These are phyloP conservation scores for Odobenus rosmarus DNA, from an alignment of 2,113 vertebrate genomes.

Conservation along the genomic window DNA sequence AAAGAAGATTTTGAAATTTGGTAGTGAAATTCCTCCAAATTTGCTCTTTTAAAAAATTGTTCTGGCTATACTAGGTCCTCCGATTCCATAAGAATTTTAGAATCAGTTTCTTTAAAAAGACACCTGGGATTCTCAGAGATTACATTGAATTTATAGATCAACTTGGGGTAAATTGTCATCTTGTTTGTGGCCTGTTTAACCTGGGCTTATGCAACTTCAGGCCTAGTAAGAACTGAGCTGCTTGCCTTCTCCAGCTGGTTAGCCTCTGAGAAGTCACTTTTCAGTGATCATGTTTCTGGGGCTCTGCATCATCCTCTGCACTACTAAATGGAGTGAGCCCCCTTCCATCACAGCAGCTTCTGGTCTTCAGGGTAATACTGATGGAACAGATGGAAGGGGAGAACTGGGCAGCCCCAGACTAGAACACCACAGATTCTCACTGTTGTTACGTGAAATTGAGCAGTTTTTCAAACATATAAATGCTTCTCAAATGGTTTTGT, in stretches of 20 bases:
- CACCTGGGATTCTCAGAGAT: neutral
- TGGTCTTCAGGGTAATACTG: neutral
- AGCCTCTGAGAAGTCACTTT: neutral
- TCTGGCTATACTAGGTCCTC: neutral
- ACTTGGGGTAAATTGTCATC: neutral
- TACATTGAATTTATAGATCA: neutral
- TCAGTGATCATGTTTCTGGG: neutral
- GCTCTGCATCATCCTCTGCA: neutral
- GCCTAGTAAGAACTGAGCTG: neutral
- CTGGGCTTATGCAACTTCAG: neutral
- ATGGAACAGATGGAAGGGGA: neutral
- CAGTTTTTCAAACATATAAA: neutral
- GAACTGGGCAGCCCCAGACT: neutral
- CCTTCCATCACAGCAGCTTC: neutral
- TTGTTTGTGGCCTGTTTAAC: neutral
- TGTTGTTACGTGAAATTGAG: neutral
- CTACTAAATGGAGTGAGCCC: neutral
- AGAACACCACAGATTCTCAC: neutral
- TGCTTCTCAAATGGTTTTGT: constrained; percentile 6
- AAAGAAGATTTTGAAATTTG: neutral
- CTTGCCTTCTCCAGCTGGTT: neutral
- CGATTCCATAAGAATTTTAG: neutral
- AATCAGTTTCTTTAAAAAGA: neutral
- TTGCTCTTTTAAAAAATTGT: neutral
- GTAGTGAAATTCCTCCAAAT: neutral